Conservation (phyloP, 2,888 invertebrate species). For the Rhagonycha fulva region DNA sequence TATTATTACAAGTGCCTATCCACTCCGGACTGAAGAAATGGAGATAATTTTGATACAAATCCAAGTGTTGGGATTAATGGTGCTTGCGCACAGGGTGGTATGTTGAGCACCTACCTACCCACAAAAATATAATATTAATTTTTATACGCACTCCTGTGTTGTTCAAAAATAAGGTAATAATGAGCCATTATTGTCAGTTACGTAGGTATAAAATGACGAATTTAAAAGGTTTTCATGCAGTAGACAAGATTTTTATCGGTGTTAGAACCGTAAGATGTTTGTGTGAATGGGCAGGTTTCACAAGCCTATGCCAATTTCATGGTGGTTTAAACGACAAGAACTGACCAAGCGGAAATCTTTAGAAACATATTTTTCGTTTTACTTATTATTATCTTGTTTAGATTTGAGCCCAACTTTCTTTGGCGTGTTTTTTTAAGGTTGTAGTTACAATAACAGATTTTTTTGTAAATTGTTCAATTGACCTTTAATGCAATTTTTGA, state of each 20-base stretch:
- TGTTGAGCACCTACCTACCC: background rate
- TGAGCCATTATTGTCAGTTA: background rate
- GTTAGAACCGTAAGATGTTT: conserved; percentile 16
- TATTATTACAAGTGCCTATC: no score
- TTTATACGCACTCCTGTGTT: background rate
- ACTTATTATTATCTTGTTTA: background rate
- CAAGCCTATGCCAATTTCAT: conserved; percentile 27
- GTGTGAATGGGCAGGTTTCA: conserved; percentile 25
- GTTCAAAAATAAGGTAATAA: background rate
- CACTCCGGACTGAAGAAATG: no score
- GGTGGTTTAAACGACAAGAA: conserved; percentile 23
- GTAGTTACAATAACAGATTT: background rate
- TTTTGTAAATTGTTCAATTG: background rate
- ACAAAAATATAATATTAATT: background rate
- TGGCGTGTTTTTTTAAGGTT: background rate
- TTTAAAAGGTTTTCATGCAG: background rate
- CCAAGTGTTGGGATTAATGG: no score
- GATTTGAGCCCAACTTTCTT: background rate
- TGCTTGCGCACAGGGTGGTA: background rate
- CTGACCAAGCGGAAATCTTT: conserved; percentile 26
- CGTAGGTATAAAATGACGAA: background rate
- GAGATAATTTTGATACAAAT: no score
- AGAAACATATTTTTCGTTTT: background rate
- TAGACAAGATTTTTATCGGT: conserved; percentile 19
- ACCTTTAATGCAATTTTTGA: conserved; percentile 10